phyloP scores from a whole-genome alignment of 2,888 invertebrate species.

The Lepidochrysops patricia region DNA sequence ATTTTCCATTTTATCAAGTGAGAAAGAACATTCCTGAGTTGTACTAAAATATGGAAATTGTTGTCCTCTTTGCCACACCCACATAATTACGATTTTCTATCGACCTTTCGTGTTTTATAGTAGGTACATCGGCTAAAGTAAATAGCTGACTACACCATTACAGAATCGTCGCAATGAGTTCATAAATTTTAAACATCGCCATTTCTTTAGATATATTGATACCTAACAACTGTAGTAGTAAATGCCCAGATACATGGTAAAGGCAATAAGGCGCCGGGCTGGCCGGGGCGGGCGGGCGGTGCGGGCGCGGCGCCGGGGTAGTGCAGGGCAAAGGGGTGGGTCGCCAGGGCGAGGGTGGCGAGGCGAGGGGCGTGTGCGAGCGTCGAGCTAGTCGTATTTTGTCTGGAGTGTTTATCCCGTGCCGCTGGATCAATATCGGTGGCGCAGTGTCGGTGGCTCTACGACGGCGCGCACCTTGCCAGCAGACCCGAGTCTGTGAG shows the following conservation, averaged over 20 bases:
- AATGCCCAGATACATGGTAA: constrained; percentile 27
- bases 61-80: not conserved
- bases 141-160: not conserved
- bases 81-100: not conserved
- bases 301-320: constrained; percentile 51
- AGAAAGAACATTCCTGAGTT: not conserved
- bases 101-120: not conserved
- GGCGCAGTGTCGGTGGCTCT: constrained; percentile 71
- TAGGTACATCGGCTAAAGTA: not conserved
- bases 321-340: constrained; percentile 33
- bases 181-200: constrained; percentile 12
- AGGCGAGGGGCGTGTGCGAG: constrained; percentile 64
- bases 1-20: not conserved
- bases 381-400: constrained; percentile 71
- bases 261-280: constrained; percentile 28
- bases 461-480: constrained; percentile 60
- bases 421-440: constrained; percentile 71
- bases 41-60: not conserved
- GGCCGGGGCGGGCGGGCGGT: constrained; percentile 29
- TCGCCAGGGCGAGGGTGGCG: constrained; percentile 42
- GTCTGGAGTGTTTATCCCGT: constrained; percentile 74
- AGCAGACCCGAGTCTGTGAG: constrained; percentile 62
- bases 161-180: not conserved
- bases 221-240: constrained; percentile 29
- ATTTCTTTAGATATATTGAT: constrained; percentile 14